phyloP scores from a whole-genome alignment of 53 echinoderm and acorn worm species.

The Antedon mediterranea region DNA sequence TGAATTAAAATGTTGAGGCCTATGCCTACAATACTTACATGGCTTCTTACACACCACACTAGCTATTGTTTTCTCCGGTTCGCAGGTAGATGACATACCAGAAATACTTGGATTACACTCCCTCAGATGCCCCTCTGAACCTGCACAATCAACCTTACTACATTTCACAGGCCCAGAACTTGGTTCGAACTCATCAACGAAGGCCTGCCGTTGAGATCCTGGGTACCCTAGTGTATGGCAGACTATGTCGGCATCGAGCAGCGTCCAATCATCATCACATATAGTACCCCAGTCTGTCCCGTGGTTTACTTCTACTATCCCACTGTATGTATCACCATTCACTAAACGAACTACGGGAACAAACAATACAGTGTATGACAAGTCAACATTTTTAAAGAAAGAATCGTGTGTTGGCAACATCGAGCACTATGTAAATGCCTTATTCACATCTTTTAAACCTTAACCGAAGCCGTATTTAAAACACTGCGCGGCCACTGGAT shows the following conservation, averaged over 20 bases:
- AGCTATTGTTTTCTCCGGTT: neutral
- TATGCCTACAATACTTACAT: too few relatives aligned
- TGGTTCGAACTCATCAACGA: neutral
- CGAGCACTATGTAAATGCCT: too few relatives aligned
- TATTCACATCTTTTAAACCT: too few relatives aligned
- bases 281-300: neutral
- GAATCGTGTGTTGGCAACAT: too few relatives aligned
- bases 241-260: neutral
- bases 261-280: neutral
- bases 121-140: neutral
- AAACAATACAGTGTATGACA: too few relatives aligned
- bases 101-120: neutral
- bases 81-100: neutral
- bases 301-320: neutral
- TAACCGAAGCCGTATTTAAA: too few relatives aligned
- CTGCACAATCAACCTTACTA: neutral
- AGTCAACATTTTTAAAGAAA: too few relatives aligned
- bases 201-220: neutral
- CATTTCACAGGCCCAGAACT: neutral
- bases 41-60: neutral
- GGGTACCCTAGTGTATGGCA: neutral
- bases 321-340: neutral
- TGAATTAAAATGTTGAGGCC: too few relatives aligned
- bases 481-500: too few relatives aligned
- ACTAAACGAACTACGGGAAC: neutral